Evolutionary conservation across 1,140 invertebrate genomes (phyloP).

Genomic region (Plodia interpunctella): DNA sequence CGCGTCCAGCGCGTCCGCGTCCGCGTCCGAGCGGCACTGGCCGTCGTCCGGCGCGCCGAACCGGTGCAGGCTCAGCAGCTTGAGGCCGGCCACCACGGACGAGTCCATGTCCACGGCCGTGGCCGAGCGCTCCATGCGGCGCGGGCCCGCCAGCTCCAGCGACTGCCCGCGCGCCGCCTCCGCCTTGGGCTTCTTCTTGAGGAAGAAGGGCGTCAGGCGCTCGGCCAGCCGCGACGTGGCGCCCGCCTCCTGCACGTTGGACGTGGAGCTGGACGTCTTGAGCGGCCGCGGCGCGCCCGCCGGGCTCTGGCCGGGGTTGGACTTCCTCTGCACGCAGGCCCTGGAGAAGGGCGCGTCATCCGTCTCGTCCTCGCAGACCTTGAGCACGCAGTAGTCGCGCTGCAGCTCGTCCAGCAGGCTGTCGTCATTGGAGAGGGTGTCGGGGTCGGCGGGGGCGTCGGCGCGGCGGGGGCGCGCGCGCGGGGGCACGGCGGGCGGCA

Average conservation of each 20-base stretch:
- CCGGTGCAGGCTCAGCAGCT: slow-evolving; percentile 61
- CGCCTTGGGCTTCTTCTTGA: slow-evolving; percentile 68
- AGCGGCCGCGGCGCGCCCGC: slow-evolving; percentile 45
- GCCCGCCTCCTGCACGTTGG: slow-evolving; percentile 55
- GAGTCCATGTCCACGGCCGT: slow-evolving; percentile 63
- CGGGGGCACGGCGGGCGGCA: slow-evolving; percentile 66
- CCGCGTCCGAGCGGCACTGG: slow-evolving; percentile 21
- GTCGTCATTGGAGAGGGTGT: slow-evolving; percentile 55
- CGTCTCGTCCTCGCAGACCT: slow-evolving; percentile 59
- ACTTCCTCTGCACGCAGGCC: slow-evolving; percentile 65
- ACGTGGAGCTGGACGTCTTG: slow-evolving; percentile 62
- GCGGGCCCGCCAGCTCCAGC: slow-evolving; percentile 49
- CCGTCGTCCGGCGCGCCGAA: slow-evolving; percentile 37
- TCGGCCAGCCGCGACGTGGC: slow-evolving; percentile 58
- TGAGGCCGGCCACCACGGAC: slow-evolving; percentile 60
- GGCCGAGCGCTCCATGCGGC: slow-evolving; percentile 63
- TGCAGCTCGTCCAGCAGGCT: slow-evolving; percentile 63
- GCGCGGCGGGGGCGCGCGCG: slow-evolving; percentile 25
- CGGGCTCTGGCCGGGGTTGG: slow-evolving; percentile 66
- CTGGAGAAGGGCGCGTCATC: slow-evolving; percentile 54
- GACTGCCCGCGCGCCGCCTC: slow-evolving; percentile 54
- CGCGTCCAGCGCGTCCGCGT: slow-evolving; percentile 14
- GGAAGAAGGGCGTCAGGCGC: slow-evolving; percentile 62
- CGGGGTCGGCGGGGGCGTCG: slow-evolving; percentile 32
- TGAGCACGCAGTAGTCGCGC: slow-evolving; percentile 58